Percentiles rank a stretch among this genome's conserved stretches.
phyloP scores from a whole-genome alignment of 2,888 invertebrate genomes.

The Leucophenga montana region DNA sequence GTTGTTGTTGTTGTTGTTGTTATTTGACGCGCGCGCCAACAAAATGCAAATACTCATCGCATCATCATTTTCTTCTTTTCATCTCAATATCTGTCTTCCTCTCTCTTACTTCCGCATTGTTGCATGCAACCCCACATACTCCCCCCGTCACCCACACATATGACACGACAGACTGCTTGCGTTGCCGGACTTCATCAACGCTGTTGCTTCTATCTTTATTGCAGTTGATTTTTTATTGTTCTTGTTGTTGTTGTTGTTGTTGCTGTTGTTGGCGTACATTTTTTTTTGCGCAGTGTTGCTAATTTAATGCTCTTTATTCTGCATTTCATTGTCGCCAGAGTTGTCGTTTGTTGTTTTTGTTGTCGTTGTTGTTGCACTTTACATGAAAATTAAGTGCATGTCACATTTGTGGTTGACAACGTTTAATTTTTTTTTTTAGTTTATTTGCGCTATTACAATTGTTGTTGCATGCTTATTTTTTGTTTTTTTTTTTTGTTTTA shows the following conservation, averaged over 20 bases:
- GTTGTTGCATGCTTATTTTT: no score
- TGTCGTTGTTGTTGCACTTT: slow-evolving; percentile 44
- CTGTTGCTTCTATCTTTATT: not conserved
- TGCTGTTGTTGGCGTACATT: slow-evolving; percentile 6
- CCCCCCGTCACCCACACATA: not conserved
- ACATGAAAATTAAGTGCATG: slow-evolving; percentile 63
- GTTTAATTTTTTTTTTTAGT: slow-evolving; percentile 62
- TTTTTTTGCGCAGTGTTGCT: slow-evolving; percentile 10
- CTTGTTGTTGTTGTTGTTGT: not conserved
- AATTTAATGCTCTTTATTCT: slow-evolving; percentile 13
- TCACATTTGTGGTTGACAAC: slow-evolving; percentile 65
- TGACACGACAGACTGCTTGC: not conserved
- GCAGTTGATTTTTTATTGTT: slow-evolving; percentile 1
- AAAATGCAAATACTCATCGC: slow-evolving; percentile 7
- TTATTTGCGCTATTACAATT: not conserved
- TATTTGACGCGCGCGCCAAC: not conserved
- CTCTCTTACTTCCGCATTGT: not conserved
- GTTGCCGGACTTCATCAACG: not conserved
- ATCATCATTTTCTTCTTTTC: no score
- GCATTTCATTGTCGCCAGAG: not conserved
- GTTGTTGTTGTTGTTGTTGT: not conserved
- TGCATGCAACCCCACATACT: not conserved
- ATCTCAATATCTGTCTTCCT: no score
- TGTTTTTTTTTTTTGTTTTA: slow-evolving; percentile 32
- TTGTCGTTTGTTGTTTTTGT: not conserved